Evolutionary conservation across 2,797 vertebrate genomes (phyloP).

Genomic region (Rhadinocentrus ornatus): DNA sequence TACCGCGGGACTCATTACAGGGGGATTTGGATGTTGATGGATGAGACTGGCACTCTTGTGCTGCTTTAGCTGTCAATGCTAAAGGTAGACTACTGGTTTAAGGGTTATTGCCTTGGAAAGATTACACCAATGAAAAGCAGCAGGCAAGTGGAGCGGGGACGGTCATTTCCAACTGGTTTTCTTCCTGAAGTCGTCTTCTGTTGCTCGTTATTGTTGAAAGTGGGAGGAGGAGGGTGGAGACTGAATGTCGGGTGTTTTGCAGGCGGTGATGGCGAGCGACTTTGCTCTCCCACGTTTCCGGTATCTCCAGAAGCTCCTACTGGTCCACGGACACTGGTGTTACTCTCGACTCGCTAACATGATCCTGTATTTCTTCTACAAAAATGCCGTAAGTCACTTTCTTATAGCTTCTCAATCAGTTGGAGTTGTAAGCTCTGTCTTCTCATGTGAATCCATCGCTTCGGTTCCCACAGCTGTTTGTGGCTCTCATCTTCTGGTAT

Average conservation of each 20-base stretch:
- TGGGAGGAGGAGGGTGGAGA: conserved; percentile 2
- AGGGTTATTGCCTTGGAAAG: conserved; percentile 62
- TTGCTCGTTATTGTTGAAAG: not conserved
- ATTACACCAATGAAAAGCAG: conserved; percentile 33
- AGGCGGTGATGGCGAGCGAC: conserved; percentile 99
- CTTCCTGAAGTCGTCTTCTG: conserved; percentile 10
- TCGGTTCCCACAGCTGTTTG: conserved; percentile 91
- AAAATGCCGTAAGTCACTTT: conserved; percentile 85
- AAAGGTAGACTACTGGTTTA: conserved; percentile 33
- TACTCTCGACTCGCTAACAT: conserved; percentile 96
- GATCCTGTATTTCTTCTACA: conserved; percentile 99
- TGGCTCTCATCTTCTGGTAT: conserved; percentile 98
- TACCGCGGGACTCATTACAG: conserved; percentile 19
- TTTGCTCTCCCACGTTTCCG: conserved; percentile 94
- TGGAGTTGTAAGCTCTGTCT: not conserved
- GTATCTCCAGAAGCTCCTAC: conserved; percentile 93
- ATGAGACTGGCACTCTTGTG: conserved; percentile 40
- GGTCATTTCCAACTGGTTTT: not conserved
- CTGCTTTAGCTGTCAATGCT: conserved; percentile 35
- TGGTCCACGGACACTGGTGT: conserved; percentile 98
- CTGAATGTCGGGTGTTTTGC: conserved; percentile 45
- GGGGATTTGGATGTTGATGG: conserved; percentile 34
- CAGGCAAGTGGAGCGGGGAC: not conserved
- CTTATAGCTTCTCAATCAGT: not conserved
- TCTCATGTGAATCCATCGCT: not conserved